phyloP scores from a whole-genome alignment of 2,888 invertebrate species.

The Mellilla xanthometata region DNA sequence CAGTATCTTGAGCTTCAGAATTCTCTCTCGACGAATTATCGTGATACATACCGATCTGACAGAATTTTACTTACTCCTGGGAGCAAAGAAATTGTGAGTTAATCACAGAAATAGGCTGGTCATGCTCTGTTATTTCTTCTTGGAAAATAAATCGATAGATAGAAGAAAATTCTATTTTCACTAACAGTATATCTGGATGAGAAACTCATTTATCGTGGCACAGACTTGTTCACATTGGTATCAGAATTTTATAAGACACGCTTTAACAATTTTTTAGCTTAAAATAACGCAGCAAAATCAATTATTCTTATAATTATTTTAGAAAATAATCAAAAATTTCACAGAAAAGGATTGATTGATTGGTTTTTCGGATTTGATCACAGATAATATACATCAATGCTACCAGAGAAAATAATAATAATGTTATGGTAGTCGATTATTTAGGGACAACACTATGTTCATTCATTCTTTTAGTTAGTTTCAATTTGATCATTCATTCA shows the following conservation, averaged over 20 bases:
- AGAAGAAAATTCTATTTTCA: constrained; percentile 10
- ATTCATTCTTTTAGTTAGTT: too few species aligned
- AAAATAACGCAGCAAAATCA: background rate
- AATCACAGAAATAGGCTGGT: constrained; percentile 52
- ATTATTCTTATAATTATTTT: constrained; percentile 7
- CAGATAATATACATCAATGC: background rate
- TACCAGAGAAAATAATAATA: background rate
- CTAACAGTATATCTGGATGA: background rate
- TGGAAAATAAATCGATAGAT: constrained; percentile 60
- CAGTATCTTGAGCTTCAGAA: constrained; percentile 67
- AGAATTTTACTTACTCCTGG: background rate
- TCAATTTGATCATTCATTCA: too few species aligned
- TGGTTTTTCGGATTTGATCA: constrained; percentile 10
- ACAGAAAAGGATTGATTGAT: constrained; percentile 18
- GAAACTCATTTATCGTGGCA: constrained; percentile 6
- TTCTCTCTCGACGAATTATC: constrained; percentile 75
- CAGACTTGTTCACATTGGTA: background rate
- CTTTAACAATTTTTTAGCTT: background rate
- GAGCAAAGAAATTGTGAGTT: constrained; percentile 12
- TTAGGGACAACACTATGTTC: constrained; percentile 1
- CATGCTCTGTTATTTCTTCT: constrained; percentile 49
- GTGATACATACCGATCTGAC: constrained; percentile 65
- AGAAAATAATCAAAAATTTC: constrained; percentile 14
- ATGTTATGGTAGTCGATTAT: constrained; percentile 8
- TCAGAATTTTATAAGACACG: background rate